These are phyloP conservation scores for Troilus luridus DNA, from an alignment of 2,888 invertebrate genomes.

Conservation along the genomic window DNA sequence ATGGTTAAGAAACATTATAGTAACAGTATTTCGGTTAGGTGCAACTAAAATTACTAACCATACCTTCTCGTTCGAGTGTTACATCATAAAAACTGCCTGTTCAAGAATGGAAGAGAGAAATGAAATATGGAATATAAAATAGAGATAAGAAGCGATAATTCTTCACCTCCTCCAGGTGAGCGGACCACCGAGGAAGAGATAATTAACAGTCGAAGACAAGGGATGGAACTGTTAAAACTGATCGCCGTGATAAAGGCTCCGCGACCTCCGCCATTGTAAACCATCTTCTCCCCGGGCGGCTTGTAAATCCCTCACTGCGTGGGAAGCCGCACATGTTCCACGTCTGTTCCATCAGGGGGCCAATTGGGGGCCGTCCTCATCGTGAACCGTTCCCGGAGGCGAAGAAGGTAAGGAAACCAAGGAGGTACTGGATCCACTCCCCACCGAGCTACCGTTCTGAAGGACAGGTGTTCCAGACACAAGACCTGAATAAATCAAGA, in stretches of 20 bases:
- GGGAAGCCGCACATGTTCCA: constrained; percentile 50
- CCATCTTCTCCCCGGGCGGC: constrained; percentile 27
- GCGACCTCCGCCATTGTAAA: constrained; percentile 33
- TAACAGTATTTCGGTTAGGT: not conserved
- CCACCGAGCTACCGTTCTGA: not conserved
- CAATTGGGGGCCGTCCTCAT: not conserved
- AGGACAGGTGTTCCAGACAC: not conserved
- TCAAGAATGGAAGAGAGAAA: not conserved
- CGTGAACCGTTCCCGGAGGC: not conserved
- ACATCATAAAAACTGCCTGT: not conserved
- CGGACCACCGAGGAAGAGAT: constrained; percentile 17
- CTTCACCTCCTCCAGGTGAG: not conserved
- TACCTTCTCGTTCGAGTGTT: not conserved
- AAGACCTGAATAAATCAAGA: constrained; percentile 25
- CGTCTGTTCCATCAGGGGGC: not conserved
- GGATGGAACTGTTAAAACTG: constrained; percentile 27
- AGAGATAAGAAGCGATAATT: not conserved
- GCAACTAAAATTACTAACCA: not conserved
- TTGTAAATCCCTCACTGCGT: constrained; percentile 42
- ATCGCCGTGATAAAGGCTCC: constrained; percentile 14
- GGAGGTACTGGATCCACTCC: not conserved
- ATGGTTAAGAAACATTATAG: not conserved
- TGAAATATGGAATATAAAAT: constrained; percentile 30
- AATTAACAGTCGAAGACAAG: constrained; percentile 41
- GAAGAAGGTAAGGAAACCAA: not conserved